Evolutionary conservation across 2,888 invertebrate species (phyloP), one percentile per base, ranked within the genome.

Genomic region (Enchytraeus crypticus): DNA sequence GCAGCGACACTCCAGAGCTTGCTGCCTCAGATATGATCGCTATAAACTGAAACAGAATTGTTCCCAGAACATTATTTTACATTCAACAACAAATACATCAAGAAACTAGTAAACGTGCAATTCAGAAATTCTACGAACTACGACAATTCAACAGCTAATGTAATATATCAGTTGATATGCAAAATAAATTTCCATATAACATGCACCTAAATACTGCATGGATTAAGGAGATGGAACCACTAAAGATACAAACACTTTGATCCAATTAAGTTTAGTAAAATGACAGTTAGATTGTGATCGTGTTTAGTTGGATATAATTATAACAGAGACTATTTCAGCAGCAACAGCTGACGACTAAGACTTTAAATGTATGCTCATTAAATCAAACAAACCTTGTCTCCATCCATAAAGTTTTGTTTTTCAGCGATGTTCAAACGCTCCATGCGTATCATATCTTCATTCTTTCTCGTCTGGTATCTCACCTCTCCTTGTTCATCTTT

Each of bases 1-100:
- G 96, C 64, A 98, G 70, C 1, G 78, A 79, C 34, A 79, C 78
- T 68, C 98, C 98, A 68, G 92, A 92, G 69, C 93, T 93, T 4
- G 98, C 98, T 0, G 98, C 98, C 80, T 99, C 98, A 0, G 97
- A 97, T 69, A 99, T 99, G 72, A 98, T 96, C 34, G 98, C 98
- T 30, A 99, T 91, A 74, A 91, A 71, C 77, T 82, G 74, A 1
- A 27, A n/a, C n/a, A n/a, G n/a, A n/a, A n/a, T n/a, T n/a, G n/a
- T n/a, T n/a, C n/a, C n/a, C n/a, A n/a, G 18, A 38, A 38, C 43
- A 26, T 57, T 11, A 18, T 18, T 14, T 38, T 14, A 38, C 43
- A 38, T 14, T 14, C 11, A 18, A 14, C 11, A 38, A 38, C 66
- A 58, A 46, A 57, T 45, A 61, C 55, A 55, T 29, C n/a, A n/a